A percentile compares a stretch with the other conserved stretches of the same genome.
Evolutionary conservation across 2,888 invertebrate species (phyloP).

Genomic region (Smittia sp.): DNA sequence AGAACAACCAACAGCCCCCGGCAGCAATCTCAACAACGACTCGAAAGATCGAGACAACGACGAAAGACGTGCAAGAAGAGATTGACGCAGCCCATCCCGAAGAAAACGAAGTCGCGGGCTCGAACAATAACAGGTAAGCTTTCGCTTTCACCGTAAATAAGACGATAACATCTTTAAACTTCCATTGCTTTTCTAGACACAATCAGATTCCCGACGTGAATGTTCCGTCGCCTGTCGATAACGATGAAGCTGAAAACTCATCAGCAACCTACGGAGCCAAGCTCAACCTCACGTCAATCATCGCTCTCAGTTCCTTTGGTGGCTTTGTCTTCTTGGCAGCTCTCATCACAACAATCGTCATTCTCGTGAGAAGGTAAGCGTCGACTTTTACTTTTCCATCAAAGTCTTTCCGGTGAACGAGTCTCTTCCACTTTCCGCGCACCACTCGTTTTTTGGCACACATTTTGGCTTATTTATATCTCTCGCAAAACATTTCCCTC

Average conservation of each 20-base stretch:
- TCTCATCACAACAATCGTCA: slow-evolving; percentile 83
- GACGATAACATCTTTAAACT: slow-evolving; percentile 2
- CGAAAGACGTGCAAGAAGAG: slow-evolving; percentile 51
- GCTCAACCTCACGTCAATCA: slow-evolving; percentile 80
- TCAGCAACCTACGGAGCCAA: slow-evolving; percentile 62
- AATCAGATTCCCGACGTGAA: slow-evolving; percentile 68
- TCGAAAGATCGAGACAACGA: slow-evolving; percentile 45
- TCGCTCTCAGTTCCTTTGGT: slow-evolving; percentile 87
- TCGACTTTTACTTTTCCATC: neutral
- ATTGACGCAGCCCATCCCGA: slow-evolving; percentile 70
- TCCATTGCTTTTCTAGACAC: slow-evolving; percentile 50
- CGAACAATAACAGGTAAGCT: slow-evolving; percentile 49
- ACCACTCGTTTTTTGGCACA: neutral
- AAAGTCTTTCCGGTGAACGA: neutral
- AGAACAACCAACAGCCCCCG: slow-evolving; percentile 46
- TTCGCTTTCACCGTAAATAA: neutral
- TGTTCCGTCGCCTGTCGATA: slow-evolving; percentile 64
- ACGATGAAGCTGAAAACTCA: slow-evolving; percentile 54
- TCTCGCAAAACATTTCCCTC: neutral
- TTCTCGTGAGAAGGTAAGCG: slow-evolving; percentile 79
- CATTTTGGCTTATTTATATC: neutral
- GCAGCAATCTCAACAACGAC: slow-evolving; percentile 45
- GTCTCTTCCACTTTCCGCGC: neutral
- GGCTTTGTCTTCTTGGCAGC: slow-evolving; percentile 86
- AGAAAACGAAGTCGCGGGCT: slow-evolving; percentile 71